Base-by-base conservation (phyloP, 2,797 vertebrate species). In the Peromyscus melanophrys region DNA sequence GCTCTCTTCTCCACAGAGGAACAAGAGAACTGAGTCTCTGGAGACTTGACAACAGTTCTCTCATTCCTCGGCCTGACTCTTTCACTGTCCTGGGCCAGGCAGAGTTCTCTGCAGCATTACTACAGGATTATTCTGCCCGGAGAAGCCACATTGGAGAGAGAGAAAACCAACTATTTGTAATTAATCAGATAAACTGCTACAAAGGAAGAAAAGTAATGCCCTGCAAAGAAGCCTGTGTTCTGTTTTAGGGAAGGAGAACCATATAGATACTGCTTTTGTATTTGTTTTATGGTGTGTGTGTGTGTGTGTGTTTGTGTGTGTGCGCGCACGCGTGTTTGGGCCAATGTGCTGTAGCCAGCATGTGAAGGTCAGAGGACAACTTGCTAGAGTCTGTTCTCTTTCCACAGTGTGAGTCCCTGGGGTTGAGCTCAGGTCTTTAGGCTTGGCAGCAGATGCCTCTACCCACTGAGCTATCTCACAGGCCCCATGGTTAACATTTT, bases 191-290 rank as follows among this genome's bases (percentile, higher is more conserved):
- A 69, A 43, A 21, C 27, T 89, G 84, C 80, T 92, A 67, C 92
- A 37, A 71, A 82, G 92, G 76, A 85, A 90, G 75, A 94, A 91
- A 89, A 93, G 67, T 52, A 65, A 80, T 21, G 55, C 71, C 77
- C 19, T 81, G 90, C 65, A 65, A 82, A 13, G 14, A 94, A 91
- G 46, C n/a, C 29, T 88, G 43, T 31, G 83, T 17, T 95, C 76
- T 88, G 59, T 80, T 89, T 91, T 61, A 77, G 96, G 86, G 87
- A 93, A 97, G 90, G 87, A 94, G 61, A 94, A 95, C 57, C 80
- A 93, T 89, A 52, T 46, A 69, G 63, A 67, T 55, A 40, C 34
- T 61, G 1, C 34, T 78, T 82, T 86, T 52, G 8, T 6, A 73
- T 96, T 92, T 96, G 67, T 49, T 80, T 83, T 89, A 63, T 52